Percentiles rank a stretch among this genome's conserved stretches.
Conservation (phyloP, 1,140 invertebrate species). For the Papilio helenus region DNA sequence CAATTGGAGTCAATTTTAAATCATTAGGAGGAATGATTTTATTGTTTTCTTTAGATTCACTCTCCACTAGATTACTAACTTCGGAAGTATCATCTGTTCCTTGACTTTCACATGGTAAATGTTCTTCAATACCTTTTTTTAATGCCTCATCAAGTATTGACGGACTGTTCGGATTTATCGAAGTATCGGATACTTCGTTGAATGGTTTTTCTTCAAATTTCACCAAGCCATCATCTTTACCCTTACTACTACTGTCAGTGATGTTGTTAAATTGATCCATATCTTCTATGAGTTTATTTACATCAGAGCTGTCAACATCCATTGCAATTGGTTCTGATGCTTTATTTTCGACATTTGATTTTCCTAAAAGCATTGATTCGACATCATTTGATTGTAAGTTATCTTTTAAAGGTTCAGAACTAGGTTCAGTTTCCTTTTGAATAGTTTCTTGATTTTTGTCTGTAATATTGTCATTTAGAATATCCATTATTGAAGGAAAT, state of each 20-base stretch:
- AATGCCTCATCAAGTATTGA: constrained; percentile 75
- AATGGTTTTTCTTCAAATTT: constrained; percentile 38
- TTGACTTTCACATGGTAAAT: constrained; percentile 52
- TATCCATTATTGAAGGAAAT: constrained; percentile 82
- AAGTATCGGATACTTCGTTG: constrained; percentile 36
- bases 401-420: constrained; percentile 59
- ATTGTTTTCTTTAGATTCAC: constrained; percentile 30
- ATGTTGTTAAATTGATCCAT: constrained; percentile 58
- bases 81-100: constrained; percentile 34
- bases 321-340: constrained; percentile 56
- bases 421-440: constrained; percentile 57
- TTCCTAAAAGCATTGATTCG: constrained; percentile 77
- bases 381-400: constrained; percentile 75
- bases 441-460: constrained; percentile 46
- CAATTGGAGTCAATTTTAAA: constrained; percentile 33
- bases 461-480: constrained; percentile 74
- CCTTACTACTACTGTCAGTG: constrained; percentile 46
- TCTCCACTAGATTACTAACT: constrained; percentile 31
- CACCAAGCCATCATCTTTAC: constrained; percentile 19
- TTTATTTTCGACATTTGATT: constrained; percentile 50
- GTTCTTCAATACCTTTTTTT: constrained; percentile 71
- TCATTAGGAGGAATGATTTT: background rate
- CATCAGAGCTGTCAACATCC: constrained; percentile 66
- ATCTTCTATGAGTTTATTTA: constrained; percentile 67
- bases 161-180: constrained; percentile 69